Conservation (phyloP, 1,140 invertebrate species). For the Diuraphis noxia region DNA sequence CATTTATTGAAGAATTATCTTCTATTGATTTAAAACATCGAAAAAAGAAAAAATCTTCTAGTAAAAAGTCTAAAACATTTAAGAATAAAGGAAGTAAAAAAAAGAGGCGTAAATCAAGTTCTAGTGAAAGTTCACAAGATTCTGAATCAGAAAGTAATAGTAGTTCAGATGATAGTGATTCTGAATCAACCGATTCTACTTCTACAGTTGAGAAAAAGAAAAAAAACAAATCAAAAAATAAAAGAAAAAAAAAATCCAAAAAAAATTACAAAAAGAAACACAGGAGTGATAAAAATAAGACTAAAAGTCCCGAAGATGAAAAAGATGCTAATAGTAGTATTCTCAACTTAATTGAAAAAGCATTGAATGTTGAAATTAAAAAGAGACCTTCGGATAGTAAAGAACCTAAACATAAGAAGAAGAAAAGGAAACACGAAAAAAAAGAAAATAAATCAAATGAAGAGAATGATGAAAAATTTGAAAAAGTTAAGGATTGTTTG, state of each 20-base stretch:
- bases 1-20: neutral
- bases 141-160: conserved; percentile 20
- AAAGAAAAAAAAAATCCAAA: conserved; percentile 33
- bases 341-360: conserved; percentile 32
- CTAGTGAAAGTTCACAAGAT: conserved; percentile 31
- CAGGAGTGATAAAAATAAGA: neutral
- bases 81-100: conserved; percentile 43
- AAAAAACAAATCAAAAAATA: conserved; percentile 1
- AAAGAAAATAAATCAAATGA: conserved; percentile 23
- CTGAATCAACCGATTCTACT: conserved; percentile 4
- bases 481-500: conserved; percentile 47
- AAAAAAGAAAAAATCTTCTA: neutral
- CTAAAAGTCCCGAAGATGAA: neutral
- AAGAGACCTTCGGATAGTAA: neutral
- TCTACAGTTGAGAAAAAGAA: conserved; percentile 34
- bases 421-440: conserved; percentile 35
- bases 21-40: neutral
- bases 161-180: conserved; percentile 35
- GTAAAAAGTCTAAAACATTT: conserved; percentile 34
- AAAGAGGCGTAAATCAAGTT: conserved; percentile 32
- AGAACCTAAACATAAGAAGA: conserved; percentile 40
- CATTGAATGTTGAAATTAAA: conserved; percentile 43
- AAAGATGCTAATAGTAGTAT: conserved; percentile 33
- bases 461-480: conserved; percentile 27
- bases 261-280: neutral